Conservation (phyloP, 2,888 invertebrate genomes). For the Drosophila eohydei region DNA sequence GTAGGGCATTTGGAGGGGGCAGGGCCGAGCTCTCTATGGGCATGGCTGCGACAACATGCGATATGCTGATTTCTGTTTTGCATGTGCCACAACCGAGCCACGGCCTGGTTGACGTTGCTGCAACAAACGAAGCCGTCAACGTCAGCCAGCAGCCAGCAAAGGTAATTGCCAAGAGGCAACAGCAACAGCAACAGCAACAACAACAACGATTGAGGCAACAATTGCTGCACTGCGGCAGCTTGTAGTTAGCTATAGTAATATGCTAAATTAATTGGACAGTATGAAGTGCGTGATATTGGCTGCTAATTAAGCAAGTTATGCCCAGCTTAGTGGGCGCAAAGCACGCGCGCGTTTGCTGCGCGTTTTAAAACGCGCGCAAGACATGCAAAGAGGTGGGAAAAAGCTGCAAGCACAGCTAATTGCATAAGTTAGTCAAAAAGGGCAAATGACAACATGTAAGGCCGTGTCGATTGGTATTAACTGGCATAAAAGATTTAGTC, state of each 20-base stretch:
- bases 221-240: conserved; percentile 34
- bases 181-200: conserved; percentile 32
- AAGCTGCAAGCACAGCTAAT: neutral
- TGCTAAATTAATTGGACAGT: conserved; percentile 81
- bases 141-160: conserved; percentile 44
- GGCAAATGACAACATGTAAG: neutral
- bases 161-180: conserved; percentile 58
- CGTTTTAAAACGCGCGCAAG: conserved; percentile 34
- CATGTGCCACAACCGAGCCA: conserved; percentile 52
- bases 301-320: conserved; percentile 80
- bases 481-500: neutral
- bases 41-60: conserved; percentile 71
- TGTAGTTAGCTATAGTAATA: conserved; percentile 72
- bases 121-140: conserved; percentile 76
- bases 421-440: neutral
- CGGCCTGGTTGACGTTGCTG: conserved; percentile 43
- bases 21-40: conserved; percentile 17
- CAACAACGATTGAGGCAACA: conserved; percentile 31
- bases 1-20: neutral
- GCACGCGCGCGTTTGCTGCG: conserved; percentile 51
- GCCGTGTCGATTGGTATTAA: neutral
- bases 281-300: conserved; percentile 82
- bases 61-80: conserved; percentile 79
- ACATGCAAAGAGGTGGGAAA: neutral
- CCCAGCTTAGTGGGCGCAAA: conserved; percentile 59